Evolutionary conservation across 2,113 vertebrate species (phyloP), one percentile per base, ranked within the genome.

Genomic region (Macquaria ambigua): DNA sequence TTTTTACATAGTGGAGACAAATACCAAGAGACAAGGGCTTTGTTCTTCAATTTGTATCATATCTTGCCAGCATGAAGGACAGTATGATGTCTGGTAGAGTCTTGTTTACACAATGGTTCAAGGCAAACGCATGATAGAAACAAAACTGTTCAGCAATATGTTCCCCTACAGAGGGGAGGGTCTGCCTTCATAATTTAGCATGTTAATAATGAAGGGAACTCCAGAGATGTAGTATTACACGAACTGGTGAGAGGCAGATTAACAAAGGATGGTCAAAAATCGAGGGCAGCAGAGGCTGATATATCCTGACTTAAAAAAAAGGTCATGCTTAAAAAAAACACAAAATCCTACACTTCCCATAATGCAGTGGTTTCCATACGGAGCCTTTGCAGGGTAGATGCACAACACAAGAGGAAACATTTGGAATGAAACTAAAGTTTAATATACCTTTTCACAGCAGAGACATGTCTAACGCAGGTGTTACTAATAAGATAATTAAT

Each of bases 401-500:
- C 53, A 59, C 23, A 69, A 25, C 15, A 28, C 11, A 11, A 39
- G 6, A 25, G 23, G 34, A 25, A 56, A 12, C 5, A 41, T 25
- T 7, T 25, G 4, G 12, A 41, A 63, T 11, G 6, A 34, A 37
- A 55, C 16, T 46, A 0, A n/a, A n/a, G 18, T n/a, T 5, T 21
- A 21, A 25, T 3, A 3, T 6, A 66, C 3, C 6, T 37, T 66
- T 55, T 72, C 20, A 53, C 9, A 10, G 15, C 53, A 52, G 43
- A 46, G 31, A 74, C 12, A 23, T 25, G 23, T 28, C 16, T 34
- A 37, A 77, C 21, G 68, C 63, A 53, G n/a, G 20, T 20, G 25
- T 75, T 50, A 59, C 48, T 70, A 61, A 78, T 46, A 50, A 46
- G 25, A 48, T 64, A 23, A n/a, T 43, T 43, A 62, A 63, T 16